Conservation (phyloP, 2,888 invertebrate species). For the Lasiommata megera region DNA sequence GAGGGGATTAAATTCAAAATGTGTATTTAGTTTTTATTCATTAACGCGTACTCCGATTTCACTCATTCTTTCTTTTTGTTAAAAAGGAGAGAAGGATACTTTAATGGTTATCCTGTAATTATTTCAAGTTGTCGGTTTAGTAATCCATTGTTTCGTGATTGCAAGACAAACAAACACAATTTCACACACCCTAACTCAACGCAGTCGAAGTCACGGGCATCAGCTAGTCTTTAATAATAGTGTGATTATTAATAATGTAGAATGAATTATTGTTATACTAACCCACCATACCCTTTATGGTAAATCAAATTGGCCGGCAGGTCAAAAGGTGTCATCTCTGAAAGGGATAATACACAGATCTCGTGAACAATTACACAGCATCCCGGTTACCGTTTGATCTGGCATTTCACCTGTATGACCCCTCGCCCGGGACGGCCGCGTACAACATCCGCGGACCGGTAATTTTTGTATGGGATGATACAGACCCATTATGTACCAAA, state of each 20-base stretch:
- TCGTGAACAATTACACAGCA: slow-evolving; percentile 16
- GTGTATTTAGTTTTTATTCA: too few relatives aligned
- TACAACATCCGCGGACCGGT: neutral
- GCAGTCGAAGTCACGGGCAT: too few relatives aligned
- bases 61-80: too few relatives aligned
- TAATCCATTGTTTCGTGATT: too few relatives aligned
- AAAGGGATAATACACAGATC: neutral
- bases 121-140: too few relatives aligned
- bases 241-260: neutral
- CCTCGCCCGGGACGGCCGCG: slow-evolving; percentile 33
- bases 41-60: too few relatives aligned
- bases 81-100: too few relatives aligned
- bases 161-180: too few relatives aligned
- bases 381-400: slow-evolving; percentile 24
- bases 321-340: neutral
- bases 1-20: too few relatives aligned
- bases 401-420: slow-evolving; percentile 32
- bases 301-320: neutral
- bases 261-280: neutral
- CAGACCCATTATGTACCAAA: neutral
- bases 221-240: too few relatives aligned
- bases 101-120: too few relatives aligned
- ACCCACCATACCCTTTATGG: neutral
- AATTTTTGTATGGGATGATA: neutral
- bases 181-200: too few relatives aligned